Base-by-base conservation (phyloP, 2,888 invertebrate species). In the Syrphus vitripennis region DNA sequence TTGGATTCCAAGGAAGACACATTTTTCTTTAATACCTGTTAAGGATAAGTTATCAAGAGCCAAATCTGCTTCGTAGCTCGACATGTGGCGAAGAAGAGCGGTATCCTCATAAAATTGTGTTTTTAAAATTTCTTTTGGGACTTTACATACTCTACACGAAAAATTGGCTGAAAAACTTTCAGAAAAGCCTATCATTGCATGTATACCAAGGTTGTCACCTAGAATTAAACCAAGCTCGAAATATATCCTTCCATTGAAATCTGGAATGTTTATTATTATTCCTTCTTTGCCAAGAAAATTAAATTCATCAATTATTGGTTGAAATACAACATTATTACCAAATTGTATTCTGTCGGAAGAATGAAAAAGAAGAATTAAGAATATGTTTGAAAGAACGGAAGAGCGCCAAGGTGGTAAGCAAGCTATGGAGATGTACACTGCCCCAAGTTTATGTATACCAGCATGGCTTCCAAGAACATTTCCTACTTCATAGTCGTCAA, bases 381-480 rank as follows among this genome's bases (percentile, higher is more conserved):
- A 50, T 50, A 55, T 55, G 19, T 55, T 55, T 31, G 55, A 55
- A 1, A 55, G 31, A 4, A 31, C 31, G 1, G 31, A 55, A 10
- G 55, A 55, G 16, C 55, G 55, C 55, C 55, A 55, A n/a, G 55
- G 55, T 29, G 55, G 55, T 9, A 55, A 14, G 29, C 55, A 55
- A 1, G 31, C 29, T 16, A 55, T 55, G 3, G 55, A 55, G 16
- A 31, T 10, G 12, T 55, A 55, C 31, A 55, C 55, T 55, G 55
- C 55, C 12, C 55, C 55, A 10, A 55, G 31, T 31, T 55, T 55
- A 31, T 55, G 55, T 5, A 55, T 55, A 19, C 31, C 55, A 31
- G 55, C 55, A 34, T 34, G 34, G 10, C 34, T 34, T 34, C 34
- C 34, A 7, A 34, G 34, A 4, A 34, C 34, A 34, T 55, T 55